Evolutionary conservation across 2,797 vertebrate species (phyloP).

Genomic region (Brachymystax lenok): DNA sequence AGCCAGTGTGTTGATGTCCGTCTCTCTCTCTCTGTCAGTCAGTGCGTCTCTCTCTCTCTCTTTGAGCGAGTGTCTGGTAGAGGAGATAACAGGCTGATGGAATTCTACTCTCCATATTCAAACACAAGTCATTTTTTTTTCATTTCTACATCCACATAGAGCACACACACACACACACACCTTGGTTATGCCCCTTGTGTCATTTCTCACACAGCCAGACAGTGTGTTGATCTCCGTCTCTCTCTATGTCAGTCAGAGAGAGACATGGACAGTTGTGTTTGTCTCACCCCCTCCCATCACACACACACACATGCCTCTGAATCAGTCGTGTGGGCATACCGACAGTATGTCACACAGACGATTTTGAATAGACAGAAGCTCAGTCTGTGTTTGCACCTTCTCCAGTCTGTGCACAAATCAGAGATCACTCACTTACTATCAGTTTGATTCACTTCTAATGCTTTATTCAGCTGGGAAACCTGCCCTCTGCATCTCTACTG

Average conservation of each 20-base stretch:
- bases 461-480: constrained; percentile 51
- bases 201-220: neutral
- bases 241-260: constrained; percentile 5
- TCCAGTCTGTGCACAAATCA: constrained; percentile 1
- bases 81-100: constrained; percentile 68
- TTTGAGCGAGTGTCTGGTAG: constrained; percentile 50
- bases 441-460: constrained; percentile 31
- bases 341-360: neutral
- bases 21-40: constrained; percentile 2
- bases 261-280: too few relatives aligned
- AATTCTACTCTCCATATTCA: constrained; percentile 57
- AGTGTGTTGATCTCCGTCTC: neutral
- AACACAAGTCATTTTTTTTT: constrained; percentile 37
- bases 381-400: neutral
- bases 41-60: constrained; percentile 24
- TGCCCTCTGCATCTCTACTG: constrained; percentile 36
- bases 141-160: neutral
- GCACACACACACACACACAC: neutral
- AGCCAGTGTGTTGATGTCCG: neutral
- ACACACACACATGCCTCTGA: neutral
- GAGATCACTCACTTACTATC: neutral
- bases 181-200: neutral
- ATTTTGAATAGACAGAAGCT: neutral
- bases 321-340: neutral
- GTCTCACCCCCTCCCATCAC: neutral